Base-by-base conservation (phyloP, 1,140 invertebrate species). In the Hylaeus volcanicus region DNA sequence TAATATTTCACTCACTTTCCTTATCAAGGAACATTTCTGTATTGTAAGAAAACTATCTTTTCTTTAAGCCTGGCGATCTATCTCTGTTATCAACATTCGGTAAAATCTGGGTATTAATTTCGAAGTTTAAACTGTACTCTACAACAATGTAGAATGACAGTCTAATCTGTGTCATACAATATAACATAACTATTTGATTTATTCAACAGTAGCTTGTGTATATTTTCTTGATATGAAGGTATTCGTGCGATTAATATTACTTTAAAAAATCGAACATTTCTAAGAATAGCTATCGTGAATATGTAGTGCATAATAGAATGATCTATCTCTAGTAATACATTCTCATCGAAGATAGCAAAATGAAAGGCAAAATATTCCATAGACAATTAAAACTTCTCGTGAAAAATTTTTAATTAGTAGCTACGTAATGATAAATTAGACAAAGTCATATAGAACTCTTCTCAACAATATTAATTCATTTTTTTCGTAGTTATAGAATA, bases 1-100 rank as follows among this genome's bases (percentile, higher is more conserved):
- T 68, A 39, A 82, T 81, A 63, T 81, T 79, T 79, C 66, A 84
- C 79, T 74, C 76, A 72, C 68, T 77, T 77, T 83, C 68, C 58
- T 82, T 45, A 76, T 77, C 81, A 55, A 87, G 75, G 76, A 86
- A 86, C 72, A 74, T 81, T 37, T 80, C 72, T 72, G 53, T 37
- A n/a, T 45, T 14, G 37, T 58, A 58, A 15, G 11, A 64, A 74
- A 56, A 74, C 63, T 26, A 68, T 2, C 26, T 68, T 51, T 68
- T 37, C n/a, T 37, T n/a, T 68, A 68, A 45, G 45, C 9, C 8
- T 72, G 48, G 37, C 12, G 53, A 12, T 56, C 2, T 77, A 60
- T 15, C 15, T 75, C 6, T n/a, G 45, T 43, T 53, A n/a, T 41
- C 8, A 78, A 61, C 45, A 37, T 63, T 63, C 39, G 3, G 39